A percentile compares a stretch with the other conserved stretches of the same genome.
phyloP scores from a whole-genome alignment of 2,797 vertebrate genomes.

The Emys orbicularis region DNA sequence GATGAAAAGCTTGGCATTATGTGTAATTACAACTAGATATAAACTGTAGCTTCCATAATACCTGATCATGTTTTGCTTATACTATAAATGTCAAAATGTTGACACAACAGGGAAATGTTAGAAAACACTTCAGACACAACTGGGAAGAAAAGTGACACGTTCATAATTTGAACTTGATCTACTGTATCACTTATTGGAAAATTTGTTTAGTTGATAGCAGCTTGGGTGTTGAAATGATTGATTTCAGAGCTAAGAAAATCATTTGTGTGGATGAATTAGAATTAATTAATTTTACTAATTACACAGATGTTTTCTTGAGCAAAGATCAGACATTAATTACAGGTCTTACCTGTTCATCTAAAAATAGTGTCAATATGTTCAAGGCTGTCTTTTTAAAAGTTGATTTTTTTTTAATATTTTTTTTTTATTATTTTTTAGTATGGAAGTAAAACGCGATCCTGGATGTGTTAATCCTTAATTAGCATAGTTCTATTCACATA shows the following conservation, averaged over 20 bases:
- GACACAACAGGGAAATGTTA: not conserved
- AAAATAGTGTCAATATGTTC: constrained; percentile 82
- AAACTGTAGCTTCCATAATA: not conserved
- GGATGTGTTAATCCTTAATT: constrained; percentile 32
- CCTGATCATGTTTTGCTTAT: constrained; percentile 32
- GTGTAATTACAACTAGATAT: not conserved
- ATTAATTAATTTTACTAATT: constrained; percentile 93
- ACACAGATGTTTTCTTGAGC: constrained; percentile 86
- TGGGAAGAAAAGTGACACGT: not conserved
- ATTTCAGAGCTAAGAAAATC: constrained; percentile 86
- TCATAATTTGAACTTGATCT: constrained; percentile 85
- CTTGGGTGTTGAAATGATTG: constrained; percentile 85
- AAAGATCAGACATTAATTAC: constrained; percentile 85
- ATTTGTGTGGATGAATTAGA: constrained; percentile 88
- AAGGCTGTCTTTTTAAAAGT: constrained; percentile 35
- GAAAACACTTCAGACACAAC: constrained; percentile 28
- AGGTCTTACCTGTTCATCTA: constrained; percentile 83
- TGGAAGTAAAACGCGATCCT: constrained; percentile 26
- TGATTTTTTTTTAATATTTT: constrained; percentile 26
- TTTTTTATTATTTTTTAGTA: constrained; percentile 22
- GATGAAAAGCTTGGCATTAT: not conserved
- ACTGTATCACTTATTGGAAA: constrained; percentile 76
- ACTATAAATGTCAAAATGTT: not conserved
- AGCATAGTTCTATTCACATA: not conserved
- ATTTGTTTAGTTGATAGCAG: constrained; percentile 77